phyloP scores from a whole-genome alignment of 2,113 vertebrate genomes.

The Enhydra lutris region DNA sequence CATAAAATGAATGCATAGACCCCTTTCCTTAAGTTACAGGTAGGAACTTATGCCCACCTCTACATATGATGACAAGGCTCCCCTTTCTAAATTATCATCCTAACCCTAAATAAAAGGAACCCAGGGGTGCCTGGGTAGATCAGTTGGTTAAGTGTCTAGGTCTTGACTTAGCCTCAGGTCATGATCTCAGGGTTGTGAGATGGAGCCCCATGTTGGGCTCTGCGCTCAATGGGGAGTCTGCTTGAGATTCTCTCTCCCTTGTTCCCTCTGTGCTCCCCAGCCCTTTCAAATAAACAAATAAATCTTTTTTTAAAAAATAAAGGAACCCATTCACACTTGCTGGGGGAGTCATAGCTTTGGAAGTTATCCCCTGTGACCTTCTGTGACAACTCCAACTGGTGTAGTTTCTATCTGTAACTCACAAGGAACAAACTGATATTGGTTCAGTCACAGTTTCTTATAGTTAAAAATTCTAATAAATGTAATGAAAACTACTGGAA shows the following conservation, averaged over 20 bases:
- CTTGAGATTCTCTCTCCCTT: no score
- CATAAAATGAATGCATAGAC: not conserved
- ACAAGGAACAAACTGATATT: not conserved
- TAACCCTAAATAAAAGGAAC: not conserved
- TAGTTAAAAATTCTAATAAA: not conserved
- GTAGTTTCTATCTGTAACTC: not conserved
- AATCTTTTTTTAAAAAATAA: not conserved
- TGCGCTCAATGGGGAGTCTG: no score
- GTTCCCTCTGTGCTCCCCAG: no score
- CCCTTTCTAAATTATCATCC: not conserved
- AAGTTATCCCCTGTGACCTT: not conserved
- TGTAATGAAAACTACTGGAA: not conserved
- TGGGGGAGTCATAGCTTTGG: not conserved
- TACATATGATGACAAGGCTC: not conserved
- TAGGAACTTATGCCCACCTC: not conserved
- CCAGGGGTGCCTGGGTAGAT: no score
- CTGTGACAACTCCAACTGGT: not conserved
- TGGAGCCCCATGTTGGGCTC: no score
- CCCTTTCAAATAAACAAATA: no score
- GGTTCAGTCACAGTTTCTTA: not conserved
- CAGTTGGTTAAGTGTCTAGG: no score
- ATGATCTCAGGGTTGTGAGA: no score
- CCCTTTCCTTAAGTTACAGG: not conserved
- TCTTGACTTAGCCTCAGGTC: no score
- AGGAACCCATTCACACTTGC: not conserved